Evolutionary conservation across 23 tunicate species (phyloP).

Genomic region (Botrylloides violaceus): DNA sequence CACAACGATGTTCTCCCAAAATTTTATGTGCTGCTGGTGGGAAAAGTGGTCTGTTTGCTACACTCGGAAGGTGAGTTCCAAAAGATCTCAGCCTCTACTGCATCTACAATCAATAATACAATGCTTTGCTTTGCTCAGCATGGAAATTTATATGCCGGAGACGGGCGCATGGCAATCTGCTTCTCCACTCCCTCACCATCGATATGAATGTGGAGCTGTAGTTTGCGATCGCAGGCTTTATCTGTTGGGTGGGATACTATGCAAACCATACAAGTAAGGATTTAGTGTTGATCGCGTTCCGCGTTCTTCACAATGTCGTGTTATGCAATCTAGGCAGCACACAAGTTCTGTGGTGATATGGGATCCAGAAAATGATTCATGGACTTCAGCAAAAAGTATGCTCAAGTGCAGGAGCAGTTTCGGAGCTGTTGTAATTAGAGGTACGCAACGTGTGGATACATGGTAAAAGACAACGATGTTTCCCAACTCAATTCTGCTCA

Average conservation of each 20-base stretch:
- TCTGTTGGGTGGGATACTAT: conserved; percentile 14
- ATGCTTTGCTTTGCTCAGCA: conserved; percentile 11
- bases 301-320: background rate
- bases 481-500: too few species aligned
- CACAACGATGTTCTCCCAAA: conserved; percentile 18
- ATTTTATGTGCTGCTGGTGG: conserved; percentile 23
- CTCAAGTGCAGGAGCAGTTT: conserved; percentile 23
- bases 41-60: conserved; percentile 23
- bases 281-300: background rate
- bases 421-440: conserved; percentile 13
- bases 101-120: too few species aligned
- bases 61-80: conserved; percentile 8
- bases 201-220: conserved; percentile 28
- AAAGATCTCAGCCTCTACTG: background rate
- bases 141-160: conserved; percentile 14
- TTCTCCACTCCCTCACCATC: conserved; percentile 7
- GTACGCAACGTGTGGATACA: too few species aligned
- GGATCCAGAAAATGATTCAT: conserved; percentile 19
- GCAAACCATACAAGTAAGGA: conserved; percentile 17
- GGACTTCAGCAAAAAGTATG: conserved; percentile 8
- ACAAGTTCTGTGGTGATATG: conserved; percentile 6
- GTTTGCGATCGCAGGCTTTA: conserved; percentile 13
- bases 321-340: conserved; percentile 9
- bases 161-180: conserved; percentile 1
- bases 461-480: too few species aligned